These are phyloP conservation scores for Macrophya alboannulata DNA, from an alignment of 2,888 invertebrate genomes.

Conservation along the genomic window DNA sequence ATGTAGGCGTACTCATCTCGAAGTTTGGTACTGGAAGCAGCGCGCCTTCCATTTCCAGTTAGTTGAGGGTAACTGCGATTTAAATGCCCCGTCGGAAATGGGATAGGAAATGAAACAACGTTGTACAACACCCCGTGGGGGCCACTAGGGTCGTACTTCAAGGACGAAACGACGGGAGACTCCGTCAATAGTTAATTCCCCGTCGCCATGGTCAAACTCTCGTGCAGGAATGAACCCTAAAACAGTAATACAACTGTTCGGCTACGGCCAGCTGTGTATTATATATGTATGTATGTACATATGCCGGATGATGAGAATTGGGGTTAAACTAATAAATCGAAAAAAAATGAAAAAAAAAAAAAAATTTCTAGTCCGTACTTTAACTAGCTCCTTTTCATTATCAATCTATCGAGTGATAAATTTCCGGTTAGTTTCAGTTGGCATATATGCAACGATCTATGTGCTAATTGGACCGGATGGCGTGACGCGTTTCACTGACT, in stretches of 20 bases:
- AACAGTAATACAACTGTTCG: constrained; percentile 11
- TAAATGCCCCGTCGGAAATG: constrained; percentile 77
- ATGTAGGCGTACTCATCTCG: background rate
- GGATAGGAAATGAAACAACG: constrained; percentile 77
- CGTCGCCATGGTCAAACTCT: constrained; percentile 32
- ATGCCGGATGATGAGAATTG: background rate
- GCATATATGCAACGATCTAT: constrained; percentile 44
- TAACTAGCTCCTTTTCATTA: background rate
- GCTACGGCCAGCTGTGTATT: background rate
- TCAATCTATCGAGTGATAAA: constrained; percentile 35
- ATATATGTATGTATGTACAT: background rate
- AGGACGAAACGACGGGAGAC: constrained; percentile 32
- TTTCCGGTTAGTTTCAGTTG: constrained; percentile 17
- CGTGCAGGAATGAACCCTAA: background rate
- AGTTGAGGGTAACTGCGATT: constrained; percentile 73
- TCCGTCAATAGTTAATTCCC: constrained; percentile 47
- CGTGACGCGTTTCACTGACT: constrained; percentile 44
- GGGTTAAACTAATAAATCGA: background rate
- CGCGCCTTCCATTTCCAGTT: constrained; percentile 60
- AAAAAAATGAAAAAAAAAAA: background rate
- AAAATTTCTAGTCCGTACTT: background rate
- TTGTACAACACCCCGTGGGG: constrained; percentile 58
- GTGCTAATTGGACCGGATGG: constrained; percentile 44
- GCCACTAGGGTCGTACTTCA: constrained; percentile 39
- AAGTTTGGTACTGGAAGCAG: constrained; percentile 36